phyloP scores from a whole-genome alignment of 2,888 invertebrate species.

The Ochlodes sylvanus region DNA sequence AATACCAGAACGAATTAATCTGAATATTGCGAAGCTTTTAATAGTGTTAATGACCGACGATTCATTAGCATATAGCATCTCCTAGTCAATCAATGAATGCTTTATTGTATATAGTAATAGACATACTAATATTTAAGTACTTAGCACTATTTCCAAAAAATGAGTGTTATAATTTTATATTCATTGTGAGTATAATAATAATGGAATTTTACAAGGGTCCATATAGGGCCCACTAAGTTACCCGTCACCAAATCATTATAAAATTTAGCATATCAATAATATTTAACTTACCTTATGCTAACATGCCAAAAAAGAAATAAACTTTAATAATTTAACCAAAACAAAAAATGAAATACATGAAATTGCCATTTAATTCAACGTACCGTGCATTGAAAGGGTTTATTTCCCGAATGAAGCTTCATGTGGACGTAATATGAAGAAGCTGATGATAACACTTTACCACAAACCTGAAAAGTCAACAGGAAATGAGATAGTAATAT shows the following conservation, averaged over 20 bases:
- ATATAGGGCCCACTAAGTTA: conserved; percentile 1
- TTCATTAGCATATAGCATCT: neutral
- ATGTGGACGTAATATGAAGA: conserved; percentile 93
- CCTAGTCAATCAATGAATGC: neutral
- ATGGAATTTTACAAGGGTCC: neutral
- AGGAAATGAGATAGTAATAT: conserved; percentile 9
- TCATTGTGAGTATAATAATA: neutral
- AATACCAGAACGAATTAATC: neutral
- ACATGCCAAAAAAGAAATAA: neutral
- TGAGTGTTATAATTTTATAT: neutral
- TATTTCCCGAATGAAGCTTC: conserved; percentile 92
- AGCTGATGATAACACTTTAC: conserved; percentile 90
- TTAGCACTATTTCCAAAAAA: neutral
- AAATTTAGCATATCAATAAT: neutral
- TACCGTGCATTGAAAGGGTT: conserved; percentile 91
- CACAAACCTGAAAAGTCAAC: conserved; percentile 84
- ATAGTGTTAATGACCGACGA: neutral
- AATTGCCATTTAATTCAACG: conserved; percentile 48
- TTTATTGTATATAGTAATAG: too few relatives aligned
- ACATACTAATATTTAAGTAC: neutral
- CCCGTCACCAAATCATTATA: neutral
- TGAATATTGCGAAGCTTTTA: neutral
- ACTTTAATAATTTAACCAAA: conserved; percentile 1
- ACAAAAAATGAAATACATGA: neutral
- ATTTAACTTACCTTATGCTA: neutral